Percentiles rank a stretch among this genome's conserved stretches.
Conservation (phyloP, 2,888 invertebrate genomes). For the Apamea monoglypha region DNA sequence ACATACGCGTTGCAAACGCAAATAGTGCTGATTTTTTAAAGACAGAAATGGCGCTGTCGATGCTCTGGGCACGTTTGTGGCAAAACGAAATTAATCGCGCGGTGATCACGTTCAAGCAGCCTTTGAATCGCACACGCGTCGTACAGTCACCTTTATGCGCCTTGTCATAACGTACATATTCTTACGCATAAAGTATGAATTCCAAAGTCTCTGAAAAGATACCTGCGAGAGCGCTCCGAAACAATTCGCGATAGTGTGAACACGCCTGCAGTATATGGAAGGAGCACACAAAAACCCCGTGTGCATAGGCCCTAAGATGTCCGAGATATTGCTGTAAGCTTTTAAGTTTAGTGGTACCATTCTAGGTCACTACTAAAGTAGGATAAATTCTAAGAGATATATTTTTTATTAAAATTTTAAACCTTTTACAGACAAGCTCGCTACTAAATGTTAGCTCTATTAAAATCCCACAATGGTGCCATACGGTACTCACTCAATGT, state of each 20-base stretch:
- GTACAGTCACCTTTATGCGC: background rate
- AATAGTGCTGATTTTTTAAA: background rate
- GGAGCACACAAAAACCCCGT: background rate
- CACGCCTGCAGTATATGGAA: background rate
- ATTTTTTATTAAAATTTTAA: background rate
- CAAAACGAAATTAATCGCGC: background rate
- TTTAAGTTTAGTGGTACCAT: conserved; percentile 10
- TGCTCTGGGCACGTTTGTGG: no score
- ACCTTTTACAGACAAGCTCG: conserved; percentile 1
- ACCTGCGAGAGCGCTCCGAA: background rate
- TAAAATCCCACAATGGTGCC: conserved; percentile 38
- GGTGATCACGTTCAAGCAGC: background rate
- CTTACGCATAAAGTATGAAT: background rate
- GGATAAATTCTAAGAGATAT: background rate
- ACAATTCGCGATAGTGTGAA: background rate
- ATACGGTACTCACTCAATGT: conserved; percentile 22
- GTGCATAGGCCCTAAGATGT: background rate
- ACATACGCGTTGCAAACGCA: background rate
- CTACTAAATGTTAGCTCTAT: conserved; percentile 19
- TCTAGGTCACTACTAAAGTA: background rate
- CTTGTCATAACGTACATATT: background rate
- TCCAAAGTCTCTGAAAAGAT: background rate
- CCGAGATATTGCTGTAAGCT: conserved; percentile 29
- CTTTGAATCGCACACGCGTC: background rate
- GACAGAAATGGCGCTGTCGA: background rate